Evolutionary conservation across 2,113 vertebrate genomes (phyloP).

Genomic region (Leucoraja erinaceus): DNA sequence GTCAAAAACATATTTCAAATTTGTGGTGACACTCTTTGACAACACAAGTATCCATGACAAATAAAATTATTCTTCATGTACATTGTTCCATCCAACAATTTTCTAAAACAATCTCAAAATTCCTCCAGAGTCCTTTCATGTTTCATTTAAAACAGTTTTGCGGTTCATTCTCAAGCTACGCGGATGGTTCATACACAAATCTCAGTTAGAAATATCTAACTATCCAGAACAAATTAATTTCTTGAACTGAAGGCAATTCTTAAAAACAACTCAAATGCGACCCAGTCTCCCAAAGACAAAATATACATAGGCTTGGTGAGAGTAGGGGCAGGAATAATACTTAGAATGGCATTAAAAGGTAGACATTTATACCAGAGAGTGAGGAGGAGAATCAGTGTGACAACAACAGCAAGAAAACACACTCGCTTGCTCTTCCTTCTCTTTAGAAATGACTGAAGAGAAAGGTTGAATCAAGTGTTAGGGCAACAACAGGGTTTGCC

Average conservation of each 20-base stretch:
- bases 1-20: neutral
- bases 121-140: too few species aligned
- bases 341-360: neutral
- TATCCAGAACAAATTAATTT: neutral
- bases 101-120: neutral
- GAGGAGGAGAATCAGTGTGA: neutral
- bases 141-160: neutral
- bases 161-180: neutral
- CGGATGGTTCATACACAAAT: neutral
- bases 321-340: neutral
- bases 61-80: neutral
- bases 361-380: neutral
- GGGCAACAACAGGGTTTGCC: too few species aligned
- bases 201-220: neutral
- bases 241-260: neutral
- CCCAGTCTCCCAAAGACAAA: neutral
- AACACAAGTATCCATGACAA: too few species aligned
- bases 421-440: too few species aligned
- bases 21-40: neutral
- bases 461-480: too few species aligned
- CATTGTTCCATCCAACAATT: neutral
- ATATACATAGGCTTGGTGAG: neutral
- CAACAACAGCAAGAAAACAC: neutral
- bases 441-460: too few species aligned
- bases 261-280: neutral